Percentiles rank a stretch among this genome's conserved stretches.
phyloP scores from a whole-genome alignment of 2,888 invertebrate species.

The Gasteruption jaculator region DNA sequence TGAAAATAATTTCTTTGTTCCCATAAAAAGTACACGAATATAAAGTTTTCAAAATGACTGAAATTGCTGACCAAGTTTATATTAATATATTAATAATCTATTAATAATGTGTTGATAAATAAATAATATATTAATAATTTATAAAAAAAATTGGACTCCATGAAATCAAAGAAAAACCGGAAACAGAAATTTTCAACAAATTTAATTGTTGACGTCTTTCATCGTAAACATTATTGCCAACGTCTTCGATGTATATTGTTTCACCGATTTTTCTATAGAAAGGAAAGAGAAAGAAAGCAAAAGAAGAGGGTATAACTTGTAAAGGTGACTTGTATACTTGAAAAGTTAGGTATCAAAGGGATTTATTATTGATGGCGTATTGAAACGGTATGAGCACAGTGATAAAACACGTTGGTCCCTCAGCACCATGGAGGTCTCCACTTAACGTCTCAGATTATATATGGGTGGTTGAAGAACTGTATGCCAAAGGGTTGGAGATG shows the following conservation, averaged over 20 bases:
- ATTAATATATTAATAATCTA: too few relatives aligned
- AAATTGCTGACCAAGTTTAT: too few relatives aligned
- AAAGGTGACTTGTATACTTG: too few relatives aligned
- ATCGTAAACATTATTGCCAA: too few relatives aligned
- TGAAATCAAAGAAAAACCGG: too few relatives aligned
- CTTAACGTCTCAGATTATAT: slow-evolving; percentile 48
- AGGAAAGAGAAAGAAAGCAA: slow-evolving; percentile 13
- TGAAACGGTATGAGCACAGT: slow-evolving; percentile 49
- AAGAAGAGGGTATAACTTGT: not conserved
- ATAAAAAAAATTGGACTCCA: too few relatives aligned
- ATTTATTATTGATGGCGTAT: slow-evolving; percentile 51
- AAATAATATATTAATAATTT: slow-evolving; percentile 15
- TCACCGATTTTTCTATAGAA: too few relatives aligned
- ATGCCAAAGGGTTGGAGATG: not conserved
- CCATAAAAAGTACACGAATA: too few relatives aligned
- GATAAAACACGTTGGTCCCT: slow-evolving; percentile 46
- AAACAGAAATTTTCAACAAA: slow-evolving; percentile 29
- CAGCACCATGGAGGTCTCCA: slow-evolving; percentile 47
- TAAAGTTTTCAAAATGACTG: too few relatives aligned
- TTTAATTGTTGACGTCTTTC: slow-evolving; percentile 43
- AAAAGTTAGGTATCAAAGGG: slow-evolving; percentile 32
- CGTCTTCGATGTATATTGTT: too few relatives aligned
- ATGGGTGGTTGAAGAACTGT: slow-evolving; percentile 30
- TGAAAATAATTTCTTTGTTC: too few relatives aligned
- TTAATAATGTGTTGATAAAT: too few relatives aligned